A percentile compares a stretch with the other conserved stretches of the same genome.
These are phyloP conservation scores for Drosophila leonis DNA, from an alignment of 2,888 invertebrate genomes.

Conservation along the genomic window DNA sequence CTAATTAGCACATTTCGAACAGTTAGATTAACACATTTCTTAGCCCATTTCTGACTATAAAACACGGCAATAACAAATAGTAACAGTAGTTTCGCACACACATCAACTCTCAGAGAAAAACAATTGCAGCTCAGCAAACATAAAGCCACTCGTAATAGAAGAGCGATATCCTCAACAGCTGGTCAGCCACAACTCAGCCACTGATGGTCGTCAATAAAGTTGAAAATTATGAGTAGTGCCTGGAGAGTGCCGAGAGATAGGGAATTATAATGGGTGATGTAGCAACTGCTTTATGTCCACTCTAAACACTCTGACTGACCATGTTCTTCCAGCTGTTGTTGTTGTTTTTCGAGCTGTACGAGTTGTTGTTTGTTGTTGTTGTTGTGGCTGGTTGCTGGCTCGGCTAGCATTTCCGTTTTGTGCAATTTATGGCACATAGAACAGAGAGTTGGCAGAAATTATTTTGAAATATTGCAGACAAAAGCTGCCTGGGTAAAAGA, in stretches of 20 bases:
- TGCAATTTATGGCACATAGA: constrained; percentile 52
- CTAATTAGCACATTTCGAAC: no score
- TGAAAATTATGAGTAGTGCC: constrained; percentile 52
- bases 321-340: constrained; percentile 11
- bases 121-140: constrained; percentile 15
- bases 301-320: constrained; percentile 41
- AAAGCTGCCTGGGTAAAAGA: constrained; percentile 56
- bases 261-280: constrained; percentile 57
- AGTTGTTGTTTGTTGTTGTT: constrained; percentile 17
- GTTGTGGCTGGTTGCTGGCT: constrained; percentile 21
- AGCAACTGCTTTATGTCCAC: constrained; percentile 56
- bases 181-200: constrained; percentile 50
- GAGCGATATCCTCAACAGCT: constrained; percentile 31
- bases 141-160: constrained; percentile 36
- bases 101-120: neutral
- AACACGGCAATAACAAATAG: constrained; percentile 9
- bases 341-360: constrained; percentile 13
- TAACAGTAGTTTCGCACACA: neutral
- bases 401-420: constrained; percentile 50
- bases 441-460: constrained; percentile 54
- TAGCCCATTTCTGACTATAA: neutral
- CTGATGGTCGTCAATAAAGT: constrained; percentile 64
- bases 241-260: constrained; percentile 41
- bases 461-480: constrained; percentile 75
- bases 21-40: constrained; percentile 12